phyloP scores from a whole-genome alignment of 2,888 invertebrate species.

The Philopedon plagiatum region DNA sequence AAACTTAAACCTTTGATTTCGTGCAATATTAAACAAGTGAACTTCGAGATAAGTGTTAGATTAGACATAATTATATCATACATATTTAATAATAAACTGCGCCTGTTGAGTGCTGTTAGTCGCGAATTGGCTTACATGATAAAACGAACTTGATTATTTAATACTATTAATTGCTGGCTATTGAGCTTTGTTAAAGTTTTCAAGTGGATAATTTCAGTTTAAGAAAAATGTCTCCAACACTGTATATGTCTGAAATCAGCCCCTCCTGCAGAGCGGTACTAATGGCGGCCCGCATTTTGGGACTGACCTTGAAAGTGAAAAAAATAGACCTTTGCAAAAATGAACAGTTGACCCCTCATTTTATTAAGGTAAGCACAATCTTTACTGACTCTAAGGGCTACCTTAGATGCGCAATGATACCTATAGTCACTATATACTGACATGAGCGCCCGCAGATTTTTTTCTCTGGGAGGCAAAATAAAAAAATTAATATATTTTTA shows the following conservation, averaged over 20 bases:
- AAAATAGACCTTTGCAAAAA: conserved; percentile 66
- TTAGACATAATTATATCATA: neutral
- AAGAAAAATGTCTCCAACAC: conserved; percentile 50
- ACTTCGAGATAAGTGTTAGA: neutral
- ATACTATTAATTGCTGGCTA: neutral
- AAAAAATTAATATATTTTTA: too few species aligned
- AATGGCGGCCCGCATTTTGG: conserved; percentile 68
- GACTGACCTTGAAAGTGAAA: conserved; percentile 66
- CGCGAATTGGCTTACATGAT: neutral
- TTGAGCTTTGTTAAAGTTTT: neutral
- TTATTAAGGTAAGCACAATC: conserved; percentile 68
- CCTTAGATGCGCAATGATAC: too few species aligned
- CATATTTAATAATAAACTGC: neutral
- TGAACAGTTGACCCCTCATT: conserved; percentile 67
- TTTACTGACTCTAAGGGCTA: too few species aligned
- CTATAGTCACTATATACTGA: too few species aligned
- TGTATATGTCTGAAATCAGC: conserved; percentile 60
- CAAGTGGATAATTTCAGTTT: neutral
- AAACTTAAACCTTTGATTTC: conserved; percentile 9
- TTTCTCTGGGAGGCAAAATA: too few species aligned
- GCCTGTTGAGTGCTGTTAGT: neutral
- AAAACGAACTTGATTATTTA: neutral
- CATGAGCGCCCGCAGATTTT: too few species aligned
- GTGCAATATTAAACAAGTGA: neutral
- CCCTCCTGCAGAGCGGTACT: conserved; percentile 70